A percentile compares a stretch with the other conserved stretches of the same genome.
These are phyloP conservation scores for Festucalex cinctus DNA, from an alignment of 2,113 vertebrate species.

Conservation along the genomic window DNA sequence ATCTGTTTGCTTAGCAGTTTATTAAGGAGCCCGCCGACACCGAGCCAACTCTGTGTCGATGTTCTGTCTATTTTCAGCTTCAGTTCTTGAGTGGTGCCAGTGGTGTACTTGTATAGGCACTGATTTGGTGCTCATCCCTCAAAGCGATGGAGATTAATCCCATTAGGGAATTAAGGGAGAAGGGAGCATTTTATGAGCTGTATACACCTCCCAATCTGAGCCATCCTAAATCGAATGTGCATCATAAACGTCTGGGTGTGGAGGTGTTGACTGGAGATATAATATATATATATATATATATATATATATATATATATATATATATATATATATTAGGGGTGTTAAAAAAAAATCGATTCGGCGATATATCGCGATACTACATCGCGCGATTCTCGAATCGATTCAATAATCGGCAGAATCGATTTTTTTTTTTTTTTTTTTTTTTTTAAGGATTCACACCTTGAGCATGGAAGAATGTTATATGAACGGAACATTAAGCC, in stretches of 20 bases:
- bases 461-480: too few relatives aligned
- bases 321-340: too few relatives aligned
- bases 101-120: constrained; percentile 35
- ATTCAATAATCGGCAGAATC: too few relatives aligned
- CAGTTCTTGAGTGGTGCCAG: constrained; percentile 40
- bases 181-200: constrained; percentile 10
- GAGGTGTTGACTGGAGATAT: constrained; percentile 44
- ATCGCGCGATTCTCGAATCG: too few relatives aligned
- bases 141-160: constrained; percentile 61
- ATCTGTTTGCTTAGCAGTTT: constrained; percentile 52
- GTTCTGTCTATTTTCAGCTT: constrained; percentile 7
- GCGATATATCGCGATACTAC: too few relatives aligned
- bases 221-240: neutral
- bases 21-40: constrained; percentile 45
- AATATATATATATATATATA: too few relatives aligned
- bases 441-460: too few relatives aligned
- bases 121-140: constrained; percentile 53
- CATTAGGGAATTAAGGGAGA: constrained; percentile 58
- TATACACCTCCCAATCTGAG: constrained; percentile 23
- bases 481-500: too few relatives aligned
- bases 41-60: constrained; percentile 38
- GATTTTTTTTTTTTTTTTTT: too few relatives aligned
- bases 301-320: too few relatives aligned
- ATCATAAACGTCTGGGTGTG: constrained; percentile 23
- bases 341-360: too few relatives aligned